Conservation (phyloP, 1,140 invertebrate species). For the Brachionus koreanus region DNA sequence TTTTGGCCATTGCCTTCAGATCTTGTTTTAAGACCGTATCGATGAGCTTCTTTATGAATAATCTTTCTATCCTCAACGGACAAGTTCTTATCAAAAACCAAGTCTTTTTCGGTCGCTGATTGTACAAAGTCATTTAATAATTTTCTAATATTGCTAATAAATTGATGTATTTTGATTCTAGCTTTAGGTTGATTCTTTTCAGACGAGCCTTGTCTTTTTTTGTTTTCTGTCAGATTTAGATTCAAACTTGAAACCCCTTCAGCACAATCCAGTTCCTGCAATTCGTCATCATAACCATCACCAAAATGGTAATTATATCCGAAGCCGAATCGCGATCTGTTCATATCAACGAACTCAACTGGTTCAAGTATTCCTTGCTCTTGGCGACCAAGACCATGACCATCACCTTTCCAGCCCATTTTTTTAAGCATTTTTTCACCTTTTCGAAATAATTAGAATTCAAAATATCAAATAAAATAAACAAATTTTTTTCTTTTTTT, state of each 20-base stretch:
- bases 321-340: neutral
- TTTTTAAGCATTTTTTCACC: constrained; percentile 39
- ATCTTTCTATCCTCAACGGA: constrained; percentile 28
- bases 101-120: constrained; percentile 16
- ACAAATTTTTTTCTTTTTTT: constrained; percentile 41
- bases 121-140: constrained; percentile 17
- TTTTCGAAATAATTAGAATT: neutral
- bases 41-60: constrained; percentile 16
- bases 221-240: neutral
- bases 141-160: constrained; percentile 1
- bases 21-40: neutral
- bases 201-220: neutral
- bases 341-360: constrained; percentile 16
- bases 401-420: constrained; percentile 44
- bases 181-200: neutral
- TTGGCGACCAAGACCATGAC: neutral
- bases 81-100: constrained; percentile 32
- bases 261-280: neutral
- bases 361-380: neutral
- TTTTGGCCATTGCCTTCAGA: constrained; percentile 10
- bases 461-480: neutral
- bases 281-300: constrained; percentile 17
- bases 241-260: neutral
- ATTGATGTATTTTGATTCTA: neutral
- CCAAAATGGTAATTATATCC: constrained; percentile 31